Evolutionary conservation across 2,113 vertebrate genomes (phyloP), one percentile per base, ranked within the genome.

Genomic region (Acanthochromis polyacanthus): DNA sequence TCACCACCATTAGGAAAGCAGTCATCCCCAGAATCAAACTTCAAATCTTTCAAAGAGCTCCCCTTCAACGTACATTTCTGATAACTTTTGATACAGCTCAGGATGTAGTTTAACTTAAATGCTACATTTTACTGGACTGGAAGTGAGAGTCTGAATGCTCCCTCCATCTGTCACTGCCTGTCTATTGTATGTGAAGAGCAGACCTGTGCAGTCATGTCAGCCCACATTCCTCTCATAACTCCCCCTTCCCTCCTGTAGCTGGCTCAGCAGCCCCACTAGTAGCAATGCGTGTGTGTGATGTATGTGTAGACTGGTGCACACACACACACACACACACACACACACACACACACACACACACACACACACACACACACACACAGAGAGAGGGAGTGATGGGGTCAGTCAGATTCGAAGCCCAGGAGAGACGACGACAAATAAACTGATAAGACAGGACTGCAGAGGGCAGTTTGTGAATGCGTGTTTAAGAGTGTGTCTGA

Each of bases 181-280:
- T 71, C 43, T 58, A 9, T 67, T 80, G 56, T 60, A 56, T 60
- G 70, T 81, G 67, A 10, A 58, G 66, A 81, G 80, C 53, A 77
- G 85, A 90, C 82, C 57, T 82, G 89, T 78, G 60, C 60, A 25
- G 70, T 80, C 81, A 82, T 82, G 88, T 89, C 79, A 72, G 57
- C 59, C 28, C 64, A 78, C 84, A 91, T 92, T 90, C 88, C 75
- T 88, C 60, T 64, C 78, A 84, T 83, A 82, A 57, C 72, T 74
- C 46, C 28, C 59, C 40, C 25, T 15, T 57, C 36, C 36, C 64
- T 51, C 78, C 67, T 28, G 60, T n/a, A 61, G 74, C 75, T 80
- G 80, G 75, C 74, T 78, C 69, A 84, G 64, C 72, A 66, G 63
- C 65, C 61, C 12, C 25, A 58, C 30, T 46, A 20, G 22, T 14